Evolutionary conservation across 2,888 invertebrate genomes (phyloP), one percentile per base, ranked within the genome.

Genomic region (Plutella xylostella): DNA sequence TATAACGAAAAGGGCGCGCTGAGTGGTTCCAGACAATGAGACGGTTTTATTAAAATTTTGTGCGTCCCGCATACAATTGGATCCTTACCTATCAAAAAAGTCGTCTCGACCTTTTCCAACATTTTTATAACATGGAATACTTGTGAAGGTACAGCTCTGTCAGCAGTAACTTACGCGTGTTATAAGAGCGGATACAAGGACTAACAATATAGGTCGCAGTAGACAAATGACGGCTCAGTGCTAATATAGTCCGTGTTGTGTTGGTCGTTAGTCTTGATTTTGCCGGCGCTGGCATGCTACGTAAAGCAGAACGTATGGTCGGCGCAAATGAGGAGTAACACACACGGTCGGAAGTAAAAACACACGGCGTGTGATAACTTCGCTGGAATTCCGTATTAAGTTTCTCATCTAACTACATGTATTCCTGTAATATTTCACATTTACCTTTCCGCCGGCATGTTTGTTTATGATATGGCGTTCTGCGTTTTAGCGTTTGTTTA

Each of bases 251-350:
- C 62, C 62, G 58, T 74, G 61, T 70, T 60, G 52, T 56, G 55
- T 57, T 45, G 15, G 48, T 57, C 58, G 66, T 79, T 72, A 66
- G 69, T 78, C 60, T 72, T 72, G 57, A 73, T 80, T 74, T 72
- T 45, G 59, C 59, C 55, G 65, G 65, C 56, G 57, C 60, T 63
- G 55, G 56, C 58, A 55, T 58, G 55, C 54, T 56, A 55, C 52
- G 63, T 61, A 72, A 77, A 82, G 65, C 62, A 64, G 64, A 75
- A 79, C 64, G 67, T 77, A 79, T 69, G 62, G 69, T 62, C 55
- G 64, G 68, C 65, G 67, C 69, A 79, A 79, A 80, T 74, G 69
- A 76, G 68, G 58, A 68, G 59, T 65, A 65, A 55, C 59, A 51
- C 51, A 55, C 54, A 54, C 49, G 51, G 52, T 50, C 52, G 54